Evolutionary conservation across 2,113 vertebrate species (phyloP).

Genomic region (Tinamus guttatus): DNA sequence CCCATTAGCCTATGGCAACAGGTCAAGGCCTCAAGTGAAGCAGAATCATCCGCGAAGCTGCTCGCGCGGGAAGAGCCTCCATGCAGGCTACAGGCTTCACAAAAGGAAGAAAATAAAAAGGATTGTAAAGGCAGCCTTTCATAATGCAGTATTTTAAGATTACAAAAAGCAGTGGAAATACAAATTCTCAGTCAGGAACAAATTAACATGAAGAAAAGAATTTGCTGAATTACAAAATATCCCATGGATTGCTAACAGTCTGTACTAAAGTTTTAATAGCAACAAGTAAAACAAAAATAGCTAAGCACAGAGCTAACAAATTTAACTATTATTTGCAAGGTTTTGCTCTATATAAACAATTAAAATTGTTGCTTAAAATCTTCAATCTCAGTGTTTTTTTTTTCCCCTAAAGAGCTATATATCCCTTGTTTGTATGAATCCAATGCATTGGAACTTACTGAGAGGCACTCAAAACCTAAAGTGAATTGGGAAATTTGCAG

Average conservation of each 20-base stretch:
- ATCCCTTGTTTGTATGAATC: not conserved
- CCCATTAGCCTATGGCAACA: not conserved
- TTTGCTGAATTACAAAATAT: not conserved
- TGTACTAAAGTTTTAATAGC: not conserved
- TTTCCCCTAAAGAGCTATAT: not conserved
- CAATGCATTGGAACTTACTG: not conserved
- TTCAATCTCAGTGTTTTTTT: not conserved
- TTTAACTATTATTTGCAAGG: not conserved
- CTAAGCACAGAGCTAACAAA: not conserved
- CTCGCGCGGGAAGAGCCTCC: not conserved
- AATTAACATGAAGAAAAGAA: not conserved
- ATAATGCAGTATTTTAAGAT: not conserved
- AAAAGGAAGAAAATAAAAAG: not conserved
- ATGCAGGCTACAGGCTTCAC: too few relatives aligned
- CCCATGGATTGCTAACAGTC: not conserved
- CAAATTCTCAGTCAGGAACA: not conserved
- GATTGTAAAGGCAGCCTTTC: not conserved
- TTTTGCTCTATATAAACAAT: not conserved
- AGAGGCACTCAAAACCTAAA: not conserved
- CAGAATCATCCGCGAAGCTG: not conserved
- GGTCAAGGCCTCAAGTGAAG: not conserved
- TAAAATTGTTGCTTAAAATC: not conserved
- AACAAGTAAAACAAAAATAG: not conserved
- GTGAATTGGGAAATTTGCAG: not conserved
- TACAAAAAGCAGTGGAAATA: not conserved